Evolutionary conservation across 2,797 vertebrate genomes (phyloP), one percentile per base, ranked within the genome.

Genomic region (Lacerta viridis): DNA sequence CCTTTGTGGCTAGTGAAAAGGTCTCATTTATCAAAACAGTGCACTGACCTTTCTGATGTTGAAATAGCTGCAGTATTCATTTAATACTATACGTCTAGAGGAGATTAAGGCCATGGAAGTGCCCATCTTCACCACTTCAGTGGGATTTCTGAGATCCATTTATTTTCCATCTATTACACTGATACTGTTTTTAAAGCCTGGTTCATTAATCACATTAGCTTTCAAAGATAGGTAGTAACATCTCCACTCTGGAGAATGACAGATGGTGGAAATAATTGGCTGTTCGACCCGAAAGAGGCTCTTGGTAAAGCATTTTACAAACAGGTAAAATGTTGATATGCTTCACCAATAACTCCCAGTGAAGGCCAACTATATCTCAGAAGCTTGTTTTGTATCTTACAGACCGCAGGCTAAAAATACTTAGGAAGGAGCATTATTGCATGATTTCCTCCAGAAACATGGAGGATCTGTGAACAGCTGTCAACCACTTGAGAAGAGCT

Each of bases 91-190:
- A 7, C 3, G 86, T 41, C 10, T 89, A 91, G 36, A 84, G 6
- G 4, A 82, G 23, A 59, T 88, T 77, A 90, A 91, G 84, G 86
- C 74, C 66, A 50, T 72, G 17, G 87, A 74, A 92, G 90, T 23
- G 2, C 9, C n/a, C 88, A 33, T 83, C 39, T 46, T 83, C 2
- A 46, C 85, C 92, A 88, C 87, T 93, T 74, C 0, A 0, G 27
- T 87, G 86, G 29, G 0, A 2, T 79, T 86, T 64, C 86, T 15
- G 18, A 61, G 69, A 91, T 23, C 33, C n/a, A 76, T 36, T 71
- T 50, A 86, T 27, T 0, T 33, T 91, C 27, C 90, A 85, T 74
- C 80, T 91, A 90, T 85, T 36, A 11, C 77, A 84, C 25, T 80
- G 27, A 23, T 83, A 75, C n/a, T 43, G 88, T 87, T 85, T 89